Evolutionary conservation across 2,113 vertebrate species (phyloP), one percentile per base, ranked within the genome.

Genomic region (Pionites leucogaster): DNA sequence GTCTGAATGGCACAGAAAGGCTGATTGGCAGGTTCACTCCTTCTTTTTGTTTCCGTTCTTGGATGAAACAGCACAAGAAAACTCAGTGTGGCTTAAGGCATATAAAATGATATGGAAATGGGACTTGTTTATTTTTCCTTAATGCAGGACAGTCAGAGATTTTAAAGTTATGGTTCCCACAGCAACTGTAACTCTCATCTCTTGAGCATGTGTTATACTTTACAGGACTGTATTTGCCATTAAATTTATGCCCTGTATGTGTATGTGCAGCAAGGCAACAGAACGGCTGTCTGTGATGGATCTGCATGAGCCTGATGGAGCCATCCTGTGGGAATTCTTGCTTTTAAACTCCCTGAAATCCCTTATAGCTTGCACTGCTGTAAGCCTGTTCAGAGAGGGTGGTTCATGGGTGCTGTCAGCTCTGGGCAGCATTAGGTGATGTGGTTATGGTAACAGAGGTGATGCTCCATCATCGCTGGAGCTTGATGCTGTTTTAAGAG

Each of bases 81-180:
- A 93, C 71, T 68, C 88, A 67, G 14, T 0, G 0, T 81, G 53
- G 39, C 60, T 91, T 39, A 22, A 59, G 72, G 49, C 60, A 49
- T 55, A 67, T 10, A 47, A 83, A 81, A 67, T 33, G 35, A 28
- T 65, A 77, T 67, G 88, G 87, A 94, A 97, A 95, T 94, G 71
- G 70, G 92, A 82, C 65, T 95, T 97, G 65, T 11, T 18, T 19
- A 7, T 42, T 93, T 86, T 92, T 89, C 95, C 86, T 79, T 44
- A 69, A 64, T 1, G 1, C 1, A 5, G 49, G 84, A 80, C 78
- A 95, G 81, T 86, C 90, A 24, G 90, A 75, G 83, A 88, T 90
- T 91, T 95, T 93, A 91, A 97, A 96, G 94, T 97, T 96, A 90
- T n/a, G 49, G 94, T 93, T 97, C 97, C 96, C 96, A 79, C 93